A percentile compares a stretch with the other conserved stretches of the same genome.
These are phyloP conservation scores for Tokudaia muenninki DNA, from an alignment of 2,797 vertebrate genomes.

Conservation along the genomic window DNA sequence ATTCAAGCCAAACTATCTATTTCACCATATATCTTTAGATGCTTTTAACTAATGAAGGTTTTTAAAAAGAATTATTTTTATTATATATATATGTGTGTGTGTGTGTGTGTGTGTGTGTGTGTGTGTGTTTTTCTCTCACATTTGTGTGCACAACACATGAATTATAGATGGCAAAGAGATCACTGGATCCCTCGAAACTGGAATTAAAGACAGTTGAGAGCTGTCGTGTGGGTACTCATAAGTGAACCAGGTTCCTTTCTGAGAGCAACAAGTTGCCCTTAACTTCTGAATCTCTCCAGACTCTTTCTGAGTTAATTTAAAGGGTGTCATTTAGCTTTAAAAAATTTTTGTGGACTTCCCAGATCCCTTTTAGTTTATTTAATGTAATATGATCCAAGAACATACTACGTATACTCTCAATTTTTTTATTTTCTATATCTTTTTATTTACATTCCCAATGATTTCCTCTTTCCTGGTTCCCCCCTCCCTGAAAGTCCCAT, in stretches of 20 bases:
- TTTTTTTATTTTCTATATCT: neutral
- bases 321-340: neutral
- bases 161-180: neutral
- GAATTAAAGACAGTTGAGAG: neutral
- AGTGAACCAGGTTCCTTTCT: neutral
- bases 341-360: neutral
- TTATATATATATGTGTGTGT: too few species aligned
- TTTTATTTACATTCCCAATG: too few species aligned
- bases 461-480: too few species aligned
- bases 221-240: neutral
- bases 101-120: too few species aligned
- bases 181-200: neutral
- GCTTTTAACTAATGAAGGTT: neutral
- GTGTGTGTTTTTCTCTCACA: neutral
- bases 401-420: neutral
- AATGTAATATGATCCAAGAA: neutral
- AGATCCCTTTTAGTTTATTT: slow-evolving; percentile 26
- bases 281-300: neutral
- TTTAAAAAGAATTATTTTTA: neutral
- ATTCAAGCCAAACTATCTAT: neutral
- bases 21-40: slow-evolving; percentile 4
- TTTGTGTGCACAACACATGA: neutral
- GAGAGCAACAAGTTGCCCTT: too few species aligned
- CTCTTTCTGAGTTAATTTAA: neutral
- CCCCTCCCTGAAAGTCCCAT: too few species aligned